Evolutionary conservation across 2,888 invertebrate species (phyloP).

Genomic region (Brachycybe producta): DNA sequence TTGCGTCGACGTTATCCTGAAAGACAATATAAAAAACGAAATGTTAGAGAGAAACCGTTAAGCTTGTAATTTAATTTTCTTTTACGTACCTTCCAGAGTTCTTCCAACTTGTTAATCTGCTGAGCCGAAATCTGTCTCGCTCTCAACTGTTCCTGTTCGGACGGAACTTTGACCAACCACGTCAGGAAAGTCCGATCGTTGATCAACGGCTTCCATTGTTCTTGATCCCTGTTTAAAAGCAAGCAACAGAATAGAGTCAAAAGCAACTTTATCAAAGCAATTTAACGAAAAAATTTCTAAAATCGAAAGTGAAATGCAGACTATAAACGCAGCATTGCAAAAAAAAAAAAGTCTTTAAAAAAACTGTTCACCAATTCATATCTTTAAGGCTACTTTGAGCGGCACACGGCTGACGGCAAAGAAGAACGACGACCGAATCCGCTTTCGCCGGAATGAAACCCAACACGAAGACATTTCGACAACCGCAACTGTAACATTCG

Average conservation of each 20-base stretch:
- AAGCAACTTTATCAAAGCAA: background rate
- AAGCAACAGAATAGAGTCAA: too few species aligned
- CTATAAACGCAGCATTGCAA: background rate
- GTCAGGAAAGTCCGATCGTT: slow-evolving; percentile 88
- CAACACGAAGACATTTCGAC: slow-evolving; percentile 92
- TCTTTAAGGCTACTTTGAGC: slow-evolving; percentile 93
- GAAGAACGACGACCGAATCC: slow-evolving; percentile 89
- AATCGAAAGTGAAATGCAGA: background rate
- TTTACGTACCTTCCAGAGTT: slow-evolving; percentile 69
- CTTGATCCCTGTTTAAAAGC: slow-evolving; percentile 64
- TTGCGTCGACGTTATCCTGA: slow-evolving; percentile 85
- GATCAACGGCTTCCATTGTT: slow-evolving; percentile 96
- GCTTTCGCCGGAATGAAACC: slow-evolving; percentile 99
- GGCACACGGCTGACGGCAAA: slow-evolving; percentile 97
- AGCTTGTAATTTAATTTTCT: slow-evolving; percentile 3
- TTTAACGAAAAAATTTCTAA: background rate
- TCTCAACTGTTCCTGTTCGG: slow-evolving; percentile 87
- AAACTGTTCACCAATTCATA: slow-evolving; percentile 69
- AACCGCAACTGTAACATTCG: slow-evolving; percentile 98
- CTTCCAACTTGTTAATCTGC: slow-evolving; percentile 95
- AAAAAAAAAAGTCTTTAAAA: background rate
- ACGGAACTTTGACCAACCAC: slow-evolving; percentile 96
- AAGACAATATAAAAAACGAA: slow-evolving; percentile 4
- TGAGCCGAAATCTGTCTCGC: slow-evolving; percentile 93
- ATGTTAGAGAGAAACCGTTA: too few species aligned